phyloP scores from a whole-genome alignment of 2,888 invertebrate species.

The Eristalinus sepulchralis region DNA sequence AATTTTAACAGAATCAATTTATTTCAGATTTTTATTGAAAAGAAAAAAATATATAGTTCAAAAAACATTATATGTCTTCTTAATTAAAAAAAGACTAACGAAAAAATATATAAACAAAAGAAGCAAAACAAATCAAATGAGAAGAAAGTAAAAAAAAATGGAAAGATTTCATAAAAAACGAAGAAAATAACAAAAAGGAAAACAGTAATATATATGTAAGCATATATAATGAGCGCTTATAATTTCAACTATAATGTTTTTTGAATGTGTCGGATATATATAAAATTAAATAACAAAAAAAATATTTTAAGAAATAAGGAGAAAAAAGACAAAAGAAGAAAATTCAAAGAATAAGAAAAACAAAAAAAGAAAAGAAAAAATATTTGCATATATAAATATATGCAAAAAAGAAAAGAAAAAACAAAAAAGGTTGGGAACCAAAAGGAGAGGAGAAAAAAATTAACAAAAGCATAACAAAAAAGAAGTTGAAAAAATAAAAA shows the following conservation, averaged over 20 bases:
- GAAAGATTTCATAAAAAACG: slow-evolving; percentile 74
- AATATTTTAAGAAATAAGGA: slow-evolving; percentile 70
- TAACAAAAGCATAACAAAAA: slow-evolving; percentile 41
- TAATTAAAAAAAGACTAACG: slow-evolving; percentile 73
- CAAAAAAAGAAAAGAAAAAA: slow-evolving; percentile 48
- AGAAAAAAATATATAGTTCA: slow-evolving; percentile 77
- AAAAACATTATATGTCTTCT: slow-evolving; percentile 81
- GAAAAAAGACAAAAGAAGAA: slow-evolving; percentile 72
- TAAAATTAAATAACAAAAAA: slow-evolving; percentile 70
- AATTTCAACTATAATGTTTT: slow-evolving; percentile 81
- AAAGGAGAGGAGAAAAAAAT: slow-evolving; percentile 56
- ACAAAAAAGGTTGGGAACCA: slow-evolving; percentile 45
- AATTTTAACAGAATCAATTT: slow-evolving; percentile 80
- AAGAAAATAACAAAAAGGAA: slow-evolving; percentile 72
- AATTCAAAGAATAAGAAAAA: slow-evolving; percentile 65
- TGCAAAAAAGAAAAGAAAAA: slow-evolving; percentile 67
- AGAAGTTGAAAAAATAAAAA: slow-evolving; percentile 11
- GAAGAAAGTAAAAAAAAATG: slow-evolving; percentile 74
- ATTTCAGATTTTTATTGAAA: slow-evolving; percentile 81
- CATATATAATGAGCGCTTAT: slow-evolving; percentile 72
- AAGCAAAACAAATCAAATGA: slow-evolving; percentile 73
- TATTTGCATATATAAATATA: slow-evolving; percentile 68
- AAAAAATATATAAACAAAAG: slow-evolving; percentile 74
- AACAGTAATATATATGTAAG: slow-evolving; percentile 70
- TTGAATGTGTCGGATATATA: slow-evolving; percentile 77